phyloP scores from a whole-genome alignment of 2,888 invertebrate species.

The Hyppa rectilinea region DNA sequence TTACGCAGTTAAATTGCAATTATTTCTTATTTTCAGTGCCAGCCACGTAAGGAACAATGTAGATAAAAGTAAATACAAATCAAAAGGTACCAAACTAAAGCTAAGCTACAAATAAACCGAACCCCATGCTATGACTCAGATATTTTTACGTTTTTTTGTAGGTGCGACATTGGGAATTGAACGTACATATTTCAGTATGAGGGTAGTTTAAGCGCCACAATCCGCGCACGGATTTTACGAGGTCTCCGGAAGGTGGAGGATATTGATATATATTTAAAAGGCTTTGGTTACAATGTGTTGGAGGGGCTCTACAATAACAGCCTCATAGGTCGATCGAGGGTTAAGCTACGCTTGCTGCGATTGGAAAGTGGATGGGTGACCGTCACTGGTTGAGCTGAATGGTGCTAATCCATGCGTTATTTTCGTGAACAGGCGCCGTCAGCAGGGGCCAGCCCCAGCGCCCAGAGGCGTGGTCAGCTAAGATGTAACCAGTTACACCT shows the following conservation, averaged over 20 bases:
- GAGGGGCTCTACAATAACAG: not conserved
- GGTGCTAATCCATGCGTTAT: too few species aligned
- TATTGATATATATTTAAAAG: conserved; percentile 67
- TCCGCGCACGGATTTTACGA: conserved; percentile 77
- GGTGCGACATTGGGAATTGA: conserved; percentile 68
- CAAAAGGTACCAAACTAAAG: conserved; percentile 10
- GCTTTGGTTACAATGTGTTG: conserved; percentile 32
- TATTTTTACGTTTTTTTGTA: conserved; percentile 66
- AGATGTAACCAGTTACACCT: too few species aligned
- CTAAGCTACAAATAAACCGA: conserved; percentile 43
- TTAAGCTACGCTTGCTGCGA: not conserved
- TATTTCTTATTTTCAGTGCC: not conserved
- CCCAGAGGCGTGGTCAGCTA: too few species aligned
- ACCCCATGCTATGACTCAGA: conserved; percentile 53
- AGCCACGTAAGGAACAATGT: not conserved
- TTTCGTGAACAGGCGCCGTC: too few species aligned
- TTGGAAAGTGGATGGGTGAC: not conserved
- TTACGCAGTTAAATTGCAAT: too few species aligned
- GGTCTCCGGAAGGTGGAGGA: conserved; percentile 59
- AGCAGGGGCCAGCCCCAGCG: too few species aligned
- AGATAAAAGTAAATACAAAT: conserved; percentile 3
- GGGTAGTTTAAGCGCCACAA: conserved; percentile 73
- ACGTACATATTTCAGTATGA: conserved; percentile 74
- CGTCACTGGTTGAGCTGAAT: too few species aligned
- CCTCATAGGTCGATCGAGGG: too few species aligned